Base-by-base conservation (phyloP, 53 echinoderm and acorn worm genomes). In the Temnopleurus reevesii region DNA sequence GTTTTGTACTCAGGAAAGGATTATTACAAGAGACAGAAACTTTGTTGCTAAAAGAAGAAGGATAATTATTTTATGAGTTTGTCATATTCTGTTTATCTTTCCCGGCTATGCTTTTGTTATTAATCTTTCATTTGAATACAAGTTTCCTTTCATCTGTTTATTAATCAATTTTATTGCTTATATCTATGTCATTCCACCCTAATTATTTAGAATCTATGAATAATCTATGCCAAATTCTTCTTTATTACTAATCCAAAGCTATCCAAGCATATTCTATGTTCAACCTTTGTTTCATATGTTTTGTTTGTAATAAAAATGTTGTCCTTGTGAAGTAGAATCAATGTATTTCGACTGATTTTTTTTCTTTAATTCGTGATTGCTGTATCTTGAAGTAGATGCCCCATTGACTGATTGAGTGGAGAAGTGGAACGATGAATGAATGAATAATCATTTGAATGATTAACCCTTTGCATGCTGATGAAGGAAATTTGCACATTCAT, bases 281-380 rank as follows among this genome's bases (percentile, higher is more conserved):
- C 77, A 77, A 45, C 77, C 77, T 45, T 29, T 53, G 58, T 57
- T 54, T 58, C 83, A 57, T 56, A 19, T 38, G 35, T 83, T 55
- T 59, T 59, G 61, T 86, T 86, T 86, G 86, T 86, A 86, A 86
- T 86, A 86, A 86, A n/a, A 86, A 86, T 63, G 86, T 86, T 86
- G 86, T 63, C 86, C 86, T 86, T 86, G 86, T 86, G 86, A 86
- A 86, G 86, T 86, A 63, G 64, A 86, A 81, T 31, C 1, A 30
- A 51, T 26, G 45, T 9, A 47, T 81, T 81, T 30, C 25, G 24
- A 77, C 24, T 24, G 77, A 77, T 19, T 46, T 18, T 53, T 17
- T 41, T 4, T 63, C 33, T 31, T 63, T 56, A 21, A 55, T n/a
- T 63, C 18, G 30, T 17, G 17, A 45, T 5, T 2, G 77, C 12